Evolutionary conservation across 2,888 invertebrate species (phyloP).

Genomic region (Sepioteuthis lessoniana): DNA sequence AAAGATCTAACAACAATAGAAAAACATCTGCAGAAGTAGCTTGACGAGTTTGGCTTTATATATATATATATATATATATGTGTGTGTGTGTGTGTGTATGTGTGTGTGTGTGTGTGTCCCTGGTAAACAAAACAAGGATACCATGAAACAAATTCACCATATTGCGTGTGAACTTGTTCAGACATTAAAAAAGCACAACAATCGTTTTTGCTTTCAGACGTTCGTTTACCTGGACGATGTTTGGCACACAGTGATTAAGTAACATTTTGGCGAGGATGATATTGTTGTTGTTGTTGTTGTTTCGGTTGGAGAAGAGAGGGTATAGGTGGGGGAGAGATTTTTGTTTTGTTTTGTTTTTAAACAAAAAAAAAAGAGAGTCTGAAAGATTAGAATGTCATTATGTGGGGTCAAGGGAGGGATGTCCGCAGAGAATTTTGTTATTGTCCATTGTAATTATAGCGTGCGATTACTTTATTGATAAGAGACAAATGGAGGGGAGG

Average conservation of each 20-base stretch:
- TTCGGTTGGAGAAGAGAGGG: background rate
- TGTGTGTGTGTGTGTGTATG: no score
- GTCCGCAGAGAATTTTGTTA: background rate
- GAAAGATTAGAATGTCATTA: background rate
- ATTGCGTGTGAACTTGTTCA: no score
- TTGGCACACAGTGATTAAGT: background rate
- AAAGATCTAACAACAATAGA: no score
- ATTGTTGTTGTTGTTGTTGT: background rate
- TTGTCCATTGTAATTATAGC: background rate
- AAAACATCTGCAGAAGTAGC: no score
- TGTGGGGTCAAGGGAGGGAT: background rate
- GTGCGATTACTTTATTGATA: background rate
- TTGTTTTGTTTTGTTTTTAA: no score
- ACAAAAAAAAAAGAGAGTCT: background rate
- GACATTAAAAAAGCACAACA: no score
- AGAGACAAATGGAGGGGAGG: background rate
- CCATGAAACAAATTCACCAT: no score
- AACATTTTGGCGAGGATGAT: background rate
- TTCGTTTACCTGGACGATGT: background rate
- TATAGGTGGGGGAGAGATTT: no score
- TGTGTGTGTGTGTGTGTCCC: no score
- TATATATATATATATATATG: no score
- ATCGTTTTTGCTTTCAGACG: background rate
- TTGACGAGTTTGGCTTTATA: no score
- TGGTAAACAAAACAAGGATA: background rate